Conservation (phyloP, 2,888 invertebrate species). For the Flexamia atlantica region DNA sequence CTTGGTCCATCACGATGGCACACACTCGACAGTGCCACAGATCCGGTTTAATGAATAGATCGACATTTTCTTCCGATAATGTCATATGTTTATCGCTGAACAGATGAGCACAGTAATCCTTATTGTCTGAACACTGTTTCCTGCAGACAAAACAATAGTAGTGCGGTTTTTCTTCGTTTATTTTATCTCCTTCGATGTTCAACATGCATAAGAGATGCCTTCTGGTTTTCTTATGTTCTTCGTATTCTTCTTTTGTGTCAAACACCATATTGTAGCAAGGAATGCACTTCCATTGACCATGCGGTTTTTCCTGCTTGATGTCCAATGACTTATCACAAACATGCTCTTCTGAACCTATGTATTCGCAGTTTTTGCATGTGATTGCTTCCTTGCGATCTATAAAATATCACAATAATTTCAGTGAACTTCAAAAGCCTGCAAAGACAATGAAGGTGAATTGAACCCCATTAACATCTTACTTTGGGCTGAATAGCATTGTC, state of each 20-base stretch:
- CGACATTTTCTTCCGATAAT: background rate
- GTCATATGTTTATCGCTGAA: constrained; percentile 19
- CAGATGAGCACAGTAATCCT: background rate
- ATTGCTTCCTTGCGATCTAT: constrained; percentile 5
- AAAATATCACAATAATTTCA: no score
- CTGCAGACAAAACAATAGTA: constrained; percentile 1
- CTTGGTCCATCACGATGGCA: background rate
- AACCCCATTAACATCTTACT: no score
- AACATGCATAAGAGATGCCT: constrained; percentile 21
- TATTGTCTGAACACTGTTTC: background rate
- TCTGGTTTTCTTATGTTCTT: constrained; percentile 15
- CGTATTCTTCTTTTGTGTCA: constrained; percentile 10
- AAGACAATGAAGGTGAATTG: no score
- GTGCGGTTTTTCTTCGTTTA: background rate
- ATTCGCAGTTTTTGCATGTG: background rate
- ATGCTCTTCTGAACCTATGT: background rate
- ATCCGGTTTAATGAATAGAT: background rate
- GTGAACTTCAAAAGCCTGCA: no score
- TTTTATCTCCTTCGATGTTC: constrained; percentile 26
- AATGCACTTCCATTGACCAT: background rate
- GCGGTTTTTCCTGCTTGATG: background rate
- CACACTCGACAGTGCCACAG: constrained; percentile 16
- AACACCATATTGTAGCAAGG: background rate
- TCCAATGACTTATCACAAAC: background rate
- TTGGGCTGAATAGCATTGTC: no score